Base-by-base conservation (phyloP, 2,113 vertebrate species). In the Tamias sibiricus region DNA sequence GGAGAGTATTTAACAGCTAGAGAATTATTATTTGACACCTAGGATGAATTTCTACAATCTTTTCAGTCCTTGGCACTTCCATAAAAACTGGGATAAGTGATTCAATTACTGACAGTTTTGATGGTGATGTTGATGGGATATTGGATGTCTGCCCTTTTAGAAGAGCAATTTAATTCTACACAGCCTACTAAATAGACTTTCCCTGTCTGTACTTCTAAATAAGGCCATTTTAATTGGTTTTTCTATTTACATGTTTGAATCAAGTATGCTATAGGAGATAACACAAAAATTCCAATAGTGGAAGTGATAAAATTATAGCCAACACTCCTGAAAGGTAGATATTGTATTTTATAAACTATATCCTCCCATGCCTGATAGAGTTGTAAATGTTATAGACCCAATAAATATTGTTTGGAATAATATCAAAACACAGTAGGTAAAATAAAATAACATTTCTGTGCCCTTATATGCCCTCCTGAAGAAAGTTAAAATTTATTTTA, bases 71-170 rank as follows among this genome's bases (percentile, higher is more conserved):
- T 96, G 52, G 4, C 32, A 74, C 22, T 49, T 85, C 24, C 69
- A 16, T 88, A 40, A 57, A 85, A 90, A 81, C 42, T 68, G 14
- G 54, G 69, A 82, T 90, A 88, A 96, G 68, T 96, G 52, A n/a
- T 90, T 35, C 66, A 92, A 32, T 88, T 96, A 77, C 6, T 90
- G 80, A 95, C 71, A 90, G 24, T 86, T 91, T 72, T 92, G 71
- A 88, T 95, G 79, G 16, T 88, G 62, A 81, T 77, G n/a, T 37
- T 94, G 44, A n/a, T 66, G 14, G 91, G 68, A 57, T 88, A 57
- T 40, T 91, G 88, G 16, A 87, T 92, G 14, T 69, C 30, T 62
- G 24, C 64, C 49, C 49, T 84, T 92, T 89, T 72, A 42, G 13
- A 95, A 64, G 37, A 59, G 10, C 28, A 77, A 16, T 91, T 93